Evolutionary conservation across 1,140 invertebrate species (phyloP).

Genomic region (Drosophila rufa): DNA sequence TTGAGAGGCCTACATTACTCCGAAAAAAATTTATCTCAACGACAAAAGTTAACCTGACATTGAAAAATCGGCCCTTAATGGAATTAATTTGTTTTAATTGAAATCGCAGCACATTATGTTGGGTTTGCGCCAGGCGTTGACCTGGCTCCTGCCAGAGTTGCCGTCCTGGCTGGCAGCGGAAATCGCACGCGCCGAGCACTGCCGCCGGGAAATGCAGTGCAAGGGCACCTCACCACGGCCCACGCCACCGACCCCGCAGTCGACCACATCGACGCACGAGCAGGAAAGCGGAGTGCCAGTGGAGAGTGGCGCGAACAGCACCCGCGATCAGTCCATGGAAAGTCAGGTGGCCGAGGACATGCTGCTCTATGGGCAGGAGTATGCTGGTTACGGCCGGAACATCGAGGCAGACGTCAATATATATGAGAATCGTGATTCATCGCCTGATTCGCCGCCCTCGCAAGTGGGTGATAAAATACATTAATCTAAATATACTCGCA

Average conservation of each 20-base stretch:
- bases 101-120: slow-evolving; percentile 93
- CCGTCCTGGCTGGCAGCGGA: slow-evolving; percentile 96
- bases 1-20: no score
- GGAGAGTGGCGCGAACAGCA: slow-evolving; percentile 56
- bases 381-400: slow-evolving; percentile 56
- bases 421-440: slow-evolving; percentile 77
- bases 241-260: slow-evolving; percentile 83
- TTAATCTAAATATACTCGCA: neutral
- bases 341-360: slow-evolving; percentile 80
- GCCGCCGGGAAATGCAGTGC: slow-evolving; percentile 89
- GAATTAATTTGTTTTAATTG: no score
- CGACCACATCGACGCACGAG: slow-evolving; percentile 82
- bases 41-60: no score
- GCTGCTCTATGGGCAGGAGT: slow-evolving; percentile 69
- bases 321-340: slow-evolving; percentile 78
- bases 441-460: slow-evolving; percentile 82
- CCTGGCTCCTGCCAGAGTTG: slow-evolving; percentile 95
- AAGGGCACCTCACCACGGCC: slow-evolving; percentile 83
- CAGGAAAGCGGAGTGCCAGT: slow-evolving; percentile 55
- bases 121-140: slow-evolving; percentile 89
- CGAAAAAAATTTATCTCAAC: no score
- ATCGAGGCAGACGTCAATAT: slow-evolving; percentile 83
- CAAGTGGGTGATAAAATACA: slow-evolving; percentile 59
- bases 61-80: no score
- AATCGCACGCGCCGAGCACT: slow-evolving; percentile 94